Evolutionary conservation across 2,797 vertebrate genomes (phyloP).

Genomic region (Epinephelus awoara): DNA sequence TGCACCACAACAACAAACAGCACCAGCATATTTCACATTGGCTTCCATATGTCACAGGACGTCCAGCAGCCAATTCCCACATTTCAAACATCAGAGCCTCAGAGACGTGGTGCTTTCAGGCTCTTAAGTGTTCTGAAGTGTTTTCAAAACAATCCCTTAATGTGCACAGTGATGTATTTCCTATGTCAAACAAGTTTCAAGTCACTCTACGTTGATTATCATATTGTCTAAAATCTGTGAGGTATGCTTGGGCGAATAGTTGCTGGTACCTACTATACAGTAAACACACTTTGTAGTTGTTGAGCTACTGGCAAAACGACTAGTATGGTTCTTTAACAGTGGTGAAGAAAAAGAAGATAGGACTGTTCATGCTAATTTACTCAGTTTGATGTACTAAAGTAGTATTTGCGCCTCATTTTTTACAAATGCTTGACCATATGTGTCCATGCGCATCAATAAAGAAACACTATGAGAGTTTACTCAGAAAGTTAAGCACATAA

Average conservation of each 20-base stretch:
- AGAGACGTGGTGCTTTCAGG: background rate
- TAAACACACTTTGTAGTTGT: background rate
- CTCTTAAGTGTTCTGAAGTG: background rate
- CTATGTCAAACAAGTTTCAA: slow-evolving; percentile 39
- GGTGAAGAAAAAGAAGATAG: slow-evolving; percentile 18
- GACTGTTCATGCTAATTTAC: slow-evolving; percentile 45
- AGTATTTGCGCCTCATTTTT: slow-evolving; percentile 33
- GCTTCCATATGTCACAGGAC: background rate
- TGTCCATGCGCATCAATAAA: slow-evolving; percentile 56
- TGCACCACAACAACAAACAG: background rate
- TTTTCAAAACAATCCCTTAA: slow-evolving; percentile 10
- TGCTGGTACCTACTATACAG: background rate
- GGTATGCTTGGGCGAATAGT: slow-evolving; percentile 31
- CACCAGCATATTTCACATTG: slow-evolving; percentile 10
- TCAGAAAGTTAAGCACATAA: slow-evolving; percentile 51
- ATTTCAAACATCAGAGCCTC: slow-evolving; percentile 8
- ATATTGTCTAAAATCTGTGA: slow-evolving; percentile 18
- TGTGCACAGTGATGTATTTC: slow-evolving; percentile 18
- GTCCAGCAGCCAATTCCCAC: slow-evolving; percentile 9
- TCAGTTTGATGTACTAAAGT: slow-evolving; percentile 42
- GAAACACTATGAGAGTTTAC: slow-evolving; percentile 32
- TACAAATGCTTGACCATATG: slow-evolving; percentile 47
- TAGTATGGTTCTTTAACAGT: slow-evolving; percentile 32
- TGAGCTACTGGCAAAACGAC: slow-evolving; percentile 37
- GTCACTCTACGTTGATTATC: slow-evolving; percentile 13